Evolutionary conservation across 1,140 invertebrate species (phyloP).

Genomic region (Cecropterus lyciades): DNA sequence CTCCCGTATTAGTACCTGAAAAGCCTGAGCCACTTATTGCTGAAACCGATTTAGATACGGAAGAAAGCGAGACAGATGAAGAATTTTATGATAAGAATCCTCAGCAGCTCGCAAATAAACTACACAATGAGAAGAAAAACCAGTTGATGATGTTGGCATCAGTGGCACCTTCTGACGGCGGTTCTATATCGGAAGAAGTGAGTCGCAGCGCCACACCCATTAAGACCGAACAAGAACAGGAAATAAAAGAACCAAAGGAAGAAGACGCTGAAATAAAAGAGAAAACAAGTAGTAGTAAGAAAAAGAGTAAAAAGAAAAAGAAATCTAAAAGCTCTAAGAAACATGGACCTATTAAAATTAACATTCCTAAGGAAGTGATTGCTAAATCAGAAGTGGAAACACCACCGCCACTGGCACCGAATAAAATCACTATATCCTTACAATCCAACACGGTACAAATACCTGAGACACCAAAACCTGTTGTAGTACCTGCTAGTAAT

Average conservation of each 20-base stretch:
- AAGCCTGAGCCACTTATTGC: conserved; percentile 84
- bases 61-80: conserved; percentile 93
- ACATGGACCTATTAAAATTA: conserved; percentile 78
- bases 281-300: conserved; percentile 78
- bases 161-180: conserved; percentile 86
- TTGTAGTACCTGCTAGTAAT: conserved; percentile 37
- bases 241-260: conserved; percentile 40
- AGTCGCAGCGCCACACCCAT: conserved; percentile 86
- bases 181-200: conserved; percentile 84
- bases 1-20: conserved; percentile 72
- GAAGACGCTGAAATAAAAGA: conserved; percentile 68
- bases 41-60: conserved; percentile 93
- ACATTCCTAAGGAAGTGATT: conserved; percentile 81
- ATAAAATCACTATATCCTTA: conserved; percentile 83
- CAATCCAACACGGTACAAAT: conserved; percentile 82
- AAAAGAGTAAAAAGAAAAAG: conserved; percentile 84
- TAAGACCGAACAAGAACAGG: conserved; percentile 61
- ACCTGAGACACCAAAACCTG: conserved; percentile 59
- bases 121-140: conserved; percentile 89
- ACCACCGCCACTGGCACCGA: conserved; percentile 59
- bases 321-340: conserved; percentile 85
- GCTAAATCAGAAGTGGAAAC: conserved; percentile 60
- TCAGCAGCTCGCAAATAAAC: conserved; percentile 88
- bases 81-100: conserved; percentile 94
- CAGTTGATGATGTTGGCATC: conserved; percentile 86